phyloP scores from a whole-genome alignment of 1,140 invertebrate genomes.

The Daktulosphaira vitifoliae region DNA sequence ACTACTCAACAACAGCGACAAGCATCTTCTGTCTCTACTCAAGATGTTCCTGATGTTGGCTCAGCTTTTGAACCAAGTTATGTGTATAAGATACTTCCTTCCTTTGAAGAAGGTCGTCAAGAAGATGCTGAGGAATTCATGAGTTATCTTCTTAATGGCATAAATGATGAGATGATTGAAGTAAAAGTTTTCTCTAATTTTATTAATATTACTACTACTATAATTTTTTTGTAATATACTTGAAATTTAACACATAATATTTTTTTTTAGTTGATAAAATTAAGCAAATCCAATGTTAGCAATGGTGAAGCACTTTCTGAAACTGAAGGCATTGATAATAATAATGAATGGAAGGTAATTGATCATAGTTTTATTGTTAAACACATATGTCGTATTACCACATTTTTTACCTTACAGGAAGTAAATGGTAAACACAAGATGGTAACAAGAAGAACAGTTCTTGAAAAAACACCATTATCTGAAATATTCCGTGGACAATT shows the following conservation, averaged over 20 bases:
- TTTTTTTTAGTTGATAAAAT: conserved; percentile 30
- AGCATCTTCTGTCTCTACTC: conserved; percentile 11
- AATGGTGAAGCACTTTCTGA: conserved; percentile 47
- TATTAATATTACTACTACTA: background rate
- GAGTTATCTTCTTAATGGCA: conserved; percentile 79
- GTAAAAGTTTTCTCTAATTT: conserved; percentile 44
- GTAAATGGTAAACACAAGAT: conserved; percentile 68
- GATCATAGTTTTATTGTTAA: conserved; percentile 17
- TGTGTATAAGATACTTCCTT: conserved; percentile 68
- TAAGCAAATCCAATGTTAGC: conserved; percentile 38
- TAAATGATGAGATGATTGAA: conserved; percentile 94
- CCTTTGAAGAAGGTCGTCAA: conserved; percentile 70
- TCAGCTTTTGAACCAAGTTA: conserved; percentile 71
- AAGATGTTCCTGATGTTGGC: conserved; percentile 44
- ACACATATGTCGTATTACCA: no score
- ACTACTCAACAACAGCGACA: conserved; percentile 36
- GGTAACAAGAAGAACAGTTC: conserved; percentile 58
- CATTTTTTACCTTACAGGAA: conserved; percentile 28
- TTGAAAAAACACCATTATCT: conserved; percentile 72
- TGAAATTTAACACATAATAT: background rate
- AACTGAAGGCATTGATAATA: conserved; percentile 42
- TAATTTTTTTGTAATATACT: background rate
- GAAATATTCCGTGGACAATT: conserved; percentile 87
- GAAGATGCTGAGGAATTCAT: conserved; percentile 95
- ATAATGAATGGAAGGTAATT: conserved; percentile 63